phyloP scores from a whole-genome alignment of 2,888 invertebrate species.

The Dascillus cervinus region DNA sequence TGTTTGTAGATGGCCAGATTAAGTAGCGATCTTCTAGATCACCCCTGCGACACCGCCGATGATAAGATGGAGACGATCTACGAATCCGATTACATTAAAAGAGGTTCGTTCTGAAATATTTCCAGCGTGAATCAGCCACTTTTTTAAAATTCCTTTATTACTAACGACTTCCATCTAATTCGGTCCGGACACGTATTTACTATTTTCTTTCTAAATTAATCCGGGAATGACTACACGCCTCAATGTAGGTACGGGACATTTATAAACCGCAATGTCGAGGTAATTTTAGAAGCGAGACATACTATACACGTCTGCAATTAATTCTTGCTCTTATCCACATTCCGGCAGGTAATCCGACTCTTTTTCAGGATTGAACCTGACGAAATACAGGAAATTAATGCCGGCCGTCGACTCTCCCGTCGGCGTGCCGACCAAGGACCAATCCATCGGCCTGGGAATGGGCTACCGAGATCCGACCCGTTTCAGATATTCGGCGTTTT shows the following conservation, averaged over 20 bases:
- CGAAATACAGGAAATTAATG: slow-evolving; percentile 50
- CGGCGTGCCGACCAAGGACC: slow-evolving; percentile 51
- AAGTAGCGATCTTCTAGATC: slow-evolving; percentile 55
- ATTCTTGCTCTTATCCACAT: too few relatives aligned
- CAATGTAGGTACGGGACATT: too few relatives aligned
- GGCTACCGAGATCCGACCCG: slow-evolving; percentile 57
- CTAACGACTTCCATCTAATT: slow-evolving; percentile 1
- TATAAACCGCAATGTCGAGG: too few relatives aligned
- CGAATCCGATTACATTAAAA: slow-evolving; percentile 52
- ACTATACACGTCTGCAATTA: too few relatives aligned
- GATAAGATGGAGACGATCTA: slow-evolving; percentile 57
- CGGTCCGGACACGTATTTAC: neutral
- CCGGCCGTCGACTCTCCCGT: slow-evolving; percentile 54
- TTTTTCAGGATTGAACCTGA: slow-evolving; percentile 44
- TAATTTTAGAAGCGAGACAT: too few relatives aligned
- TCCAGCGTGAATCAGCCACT: neutral
- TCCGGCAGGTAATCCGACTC: too few relatives aligned
- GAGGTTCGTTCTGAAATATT: slow-evolving; percentile 43
- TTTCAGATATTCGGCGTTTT: slow-evolving; percentile 49
- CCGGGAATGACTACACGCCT: too few relatives aligned
- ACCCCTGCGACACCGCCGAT: slow-evolving; percentile 55
- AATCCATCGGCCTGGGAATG: slow-evolving; percentile 47
- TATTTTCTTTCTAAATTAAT: neutral
- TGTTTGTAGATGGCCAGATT: slow-evolving; percentile 51
- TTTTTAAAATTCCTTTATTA: slow-evolving; percentile 3